Evolutionary conservation across 2,888 invertebrate species (phyloP).

Genomic region (Monochamus alternatus): DNA sequence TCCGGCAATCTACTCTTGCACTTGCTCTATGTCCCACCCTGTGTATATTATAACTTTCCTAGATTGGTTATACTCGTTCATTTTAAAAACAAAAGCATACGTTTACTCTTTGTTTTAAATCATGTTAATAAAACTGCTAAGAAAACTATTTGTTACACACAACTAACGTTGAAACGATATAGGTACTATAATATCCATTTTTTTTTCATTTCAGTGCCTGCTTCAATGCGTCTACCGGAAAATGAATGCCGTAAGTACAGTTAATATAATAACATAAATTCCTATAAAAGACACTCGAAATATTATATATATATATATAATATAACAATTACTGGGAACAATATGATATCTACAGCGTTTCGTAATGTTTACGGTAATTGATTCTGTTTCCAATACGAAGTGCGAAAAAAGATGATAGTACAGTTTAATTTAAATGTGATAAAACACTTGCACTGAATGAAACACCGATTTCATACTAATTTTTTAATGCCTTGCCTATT

Average conservation of each 20-base stretch:
- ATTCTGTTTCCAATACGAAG: conserved; percentile 14
- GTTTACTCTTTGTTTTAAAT: too few relatives aligned
- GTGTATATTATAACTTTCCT: too few relatives aligned
- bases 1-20: too few relatives aligned
- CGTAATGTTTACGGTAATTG: conserved; percentile 12
- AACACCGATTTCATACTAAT: not conserved
- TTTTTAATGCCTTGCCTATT: not conserved
- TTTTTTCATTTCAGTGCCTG: conserved; percentile 78
- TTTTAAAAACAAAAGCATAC: too few relatives aligned
- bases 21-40: too few relatives aligned
- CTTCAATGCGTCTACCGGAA: conserved; percentile 86
- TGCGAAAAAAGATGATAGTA: not conserved
- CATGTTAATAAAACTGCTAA: too few relatives aligned
- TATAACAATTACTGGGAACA: not conserved
- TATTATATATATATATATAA: not conserved
- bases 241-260: conserved; percentile 82
- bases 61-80: too few relatives aligned
- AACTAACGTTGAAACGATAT: not conserved
- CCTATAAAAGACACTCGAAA: conserved; percentile 9
- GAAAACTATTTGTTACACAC: too few relatives aligned
- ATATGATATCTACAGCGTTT: not conserved
- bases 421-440: not conserved
- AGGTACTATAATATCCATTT: conserved; percentile 43
- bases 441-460: not conserved
- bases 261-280: conserved; percentile 14